Base-by-base conservation (phyloP, 53 echinoderm and acorn worm species). In the Temnopleurus reevesii region DNA sequence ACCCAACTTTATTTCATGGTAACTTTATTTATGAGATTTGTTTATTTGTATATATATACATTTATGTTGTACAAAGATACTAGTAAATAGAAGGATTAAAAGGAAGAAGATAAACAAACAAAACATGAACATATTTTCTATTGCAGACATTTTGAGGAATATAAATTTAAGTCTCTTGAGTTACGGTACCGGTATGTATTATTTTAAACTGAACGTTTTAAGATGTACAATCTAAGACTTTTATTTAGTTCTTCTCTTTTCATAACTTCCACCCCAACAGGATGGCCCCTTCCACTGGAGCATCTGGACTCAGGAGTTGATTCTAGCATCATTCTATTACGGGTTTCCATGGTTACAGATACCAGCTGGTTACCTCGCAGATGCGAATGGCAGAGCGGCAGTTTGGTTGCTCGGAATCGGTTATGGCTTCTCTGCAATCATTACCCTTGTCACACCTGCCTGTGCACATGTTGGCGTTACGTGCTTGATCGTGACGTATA, bases 261-360 rank as follows among this genome's bases (percentile, higher is more conserved):
- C 10, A 23, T 15, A 13, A n/a, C n/a, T n/a, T n/a, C n/a, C n/a
- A n/a, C n/a, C n/a, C n/a, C n/a, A 31, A 23, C 57, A 83, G 83
- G 56, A 83, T 12, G 83, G 83, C 21, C 83, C 83, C 4, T 83
- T 83, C 8, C 55, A 53, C 2, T 83, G 83, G 83, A 55, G 21
- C 8, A 83, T 30, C n/a, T 53, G 35, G 35, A 83, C 83, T 3
- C 83, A 83, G 10, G 83, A 83, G 23, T 15, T 83, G n/a, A 83
- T 83, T 55, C 12, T 83, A 23, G 55, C 54, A 35, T 53, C 54
- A 0, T 55, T 33, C 17, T 83, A 5, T 55, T 56, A 83, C 83
- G 83, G 83, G 34, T 83, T 83, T 36, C 83, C 55, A 2, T 55
- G 33, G 55, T 53, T 54, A 3, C 83, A 83, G 18, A 17, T 83